phyloP scores from a whole-genome alignment of 2,797 vertebrate genomes.

The Okamejei kenojei region DNA sequence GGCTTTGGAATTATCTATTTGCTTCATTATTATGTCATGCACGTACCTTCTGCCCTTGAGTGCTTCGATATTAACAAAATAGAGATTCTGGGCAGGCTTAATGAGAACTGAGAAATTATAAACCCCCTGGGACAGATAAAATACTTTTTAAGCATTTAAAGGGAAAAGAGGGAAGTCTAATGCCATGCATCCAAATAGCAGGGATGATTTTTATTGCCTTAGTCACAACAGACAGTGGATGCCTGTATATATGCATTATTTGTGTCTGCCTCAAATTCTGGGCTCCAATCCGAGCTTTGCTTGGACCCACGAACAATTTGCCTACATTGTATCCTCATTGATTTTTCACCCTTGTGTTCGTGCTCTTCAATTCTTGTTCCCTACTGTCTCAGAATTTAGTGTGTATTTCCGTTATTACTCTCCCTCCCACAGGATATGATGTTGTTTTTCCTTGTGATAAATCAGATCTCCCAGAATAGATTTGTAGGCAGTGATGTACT shows the following conservation, averaged over 20 bases:
- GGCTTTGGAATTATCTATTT: not conserved
- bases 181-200: not conserved
- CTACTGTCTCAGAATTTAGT: not conserved
- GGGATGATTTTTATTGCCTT: not conserved
- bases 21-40: not conserved
- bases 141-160: not conserved
- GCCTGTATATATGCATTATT: not conserved
- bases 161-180: not conserved
- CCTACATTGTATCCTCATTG: not conserved
- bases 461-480: not conserved
- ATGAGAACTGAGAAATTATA: not conserved
- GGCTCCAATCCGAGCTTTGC: not conserved
- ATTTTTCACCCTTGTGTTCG: not conserved
- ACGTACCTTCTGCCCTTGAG: not conserved
- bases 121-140: not conserved
- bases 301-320: not conserved
- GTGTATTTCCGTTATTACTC: not conserved
- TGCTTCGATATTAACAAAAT: slow-evolving; percentile 10
- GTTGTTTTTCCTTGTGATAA: not conserved
- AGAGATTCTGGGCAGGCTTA: not conserved
- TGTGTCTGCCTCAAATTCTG: not conserved
- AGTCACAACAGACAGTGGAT: not conserved
- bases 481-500: not conserved
- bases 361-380: not conserved
- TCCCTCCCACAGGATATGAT: not conserved